These are phyloP conservation scores for Aurelia coerulea DNA, from an alignment of 30 jellyfish, hydroid and myxozoan species.

Conservation along the genomic window DNA sequence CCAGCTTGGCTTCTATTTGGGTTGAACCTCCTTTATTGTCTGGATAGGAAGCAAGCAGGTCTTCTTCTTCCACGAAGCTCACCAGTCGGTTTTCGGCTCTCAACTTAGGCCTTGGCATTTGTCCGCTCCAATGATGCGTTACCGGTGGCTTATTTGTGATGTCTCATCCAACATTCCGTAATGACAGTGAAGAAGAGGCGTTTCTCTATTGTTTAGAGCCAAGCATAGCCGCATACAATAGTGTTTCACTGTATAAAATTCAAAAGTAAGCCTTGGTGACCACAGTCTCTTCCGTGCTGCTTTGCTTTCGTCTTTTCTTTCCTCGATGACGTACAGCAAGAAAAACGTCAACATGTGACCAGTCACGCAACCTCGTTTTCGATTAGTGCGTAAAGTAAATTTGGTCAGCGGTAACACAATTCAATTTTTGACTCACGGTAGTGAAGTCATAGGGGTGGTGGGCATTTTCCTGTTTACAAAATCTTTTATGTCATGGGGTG, in stretches of 20 bases:
- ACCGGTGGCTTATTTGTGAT: conserved; percentile 3
- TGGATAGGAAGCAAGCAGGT: conserved; percentile 70
- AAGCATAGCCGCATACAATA: background rate
- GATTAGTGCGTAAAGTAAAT: background rate
- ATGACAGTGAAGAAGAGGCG: background rate
- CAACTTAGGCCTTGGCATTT: conserved; percentile 82
- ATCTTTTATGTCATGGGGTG: too few species aligned
- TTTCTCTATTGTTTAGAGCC: background rate
- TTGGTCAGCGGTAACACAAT: too few species aligned
- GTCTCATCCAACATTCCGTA: conserved; percentile 2
- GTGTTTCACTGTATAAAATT: background rate
- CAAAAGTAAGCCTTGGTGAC: background rate
- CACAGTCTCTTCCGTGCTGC: too few species aligned
- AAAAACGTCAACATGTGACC: conserved; percentile 50
- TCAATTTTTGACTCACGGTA: too few species aligned
- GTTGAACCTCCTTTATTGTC: conserved; percentile 53
- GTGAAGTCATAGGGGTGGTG: too few species aligned
- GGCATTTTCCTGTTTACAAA: too few species aligned
- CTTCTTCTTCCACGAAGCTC: conserved; percentile 81
- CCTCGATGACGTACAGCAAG: conserved; percentile 36
- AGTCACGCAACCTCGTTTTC: conserved; percentile 31
- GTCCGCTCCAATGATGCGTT: conserved; percentile 56
- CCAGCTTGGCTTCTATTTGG: conserved; percentile 76
- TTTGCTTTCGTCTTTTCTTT: background rate
- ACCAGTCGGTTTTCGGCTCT: conserved; percentile 77